These are phyloP conservation scores for Scolopax rusticola DNA, from an alignment of 2,797 vertebrate genomes.

Conservation along the genomic window DNA sequence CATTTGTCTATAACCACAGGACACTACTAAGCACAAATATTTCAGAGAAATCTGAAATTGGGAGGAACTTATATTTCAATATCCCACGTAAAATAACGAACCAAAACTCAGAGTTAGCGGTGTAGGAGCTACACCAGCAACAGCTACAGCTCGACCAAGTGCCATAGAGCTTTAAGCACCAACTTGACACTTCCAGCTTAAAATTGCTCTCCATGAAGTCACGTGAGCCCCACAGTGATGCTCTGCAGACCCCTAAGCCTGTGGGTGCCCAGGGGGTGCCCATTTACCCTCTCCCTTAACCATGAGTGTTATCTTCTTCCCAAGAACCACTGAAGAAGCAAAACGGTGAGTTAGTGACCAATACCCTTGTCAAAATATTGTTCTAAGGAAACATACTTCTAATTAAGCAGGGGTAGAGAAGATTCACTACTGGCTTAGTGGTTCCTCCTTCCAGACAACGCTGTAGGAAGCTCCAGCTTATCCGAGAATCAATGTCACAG, in stretches of 20 bases:
- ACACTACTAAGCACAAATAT: background rate
- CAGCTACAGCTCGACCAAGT: background rate
- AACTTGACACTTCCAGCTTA: background rate
- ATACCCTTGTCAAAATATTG: background rate
- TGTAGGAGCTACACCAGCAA: background rate
- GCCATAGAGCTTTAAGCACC: background rate
- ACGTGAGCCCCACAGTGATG: background rate
- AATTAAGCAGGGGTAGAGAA: background rate
- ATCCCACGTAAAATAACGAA: background rate
- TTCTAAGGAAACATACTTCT: background rate
- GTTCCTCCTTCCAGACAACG: background rate
- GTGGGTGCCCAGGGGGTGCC: background rate
- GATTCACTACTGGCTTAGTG: background rate
- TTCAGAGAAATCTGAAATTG: background rate
- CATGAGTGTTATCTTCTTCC: fast-evolving
- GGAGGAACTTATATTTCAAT: background rate
- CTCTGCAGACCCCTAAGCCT: background rate
- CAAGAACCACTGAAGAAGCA: background rate
- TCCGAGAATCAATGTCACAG: background rate
- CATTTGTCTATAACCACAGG: background rate
- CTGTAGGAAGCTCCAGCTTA: background rate
- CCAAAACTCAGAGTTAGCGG: background rate
- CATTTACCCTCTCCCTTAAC: background rate
- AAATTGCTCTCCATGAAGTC: background rate
- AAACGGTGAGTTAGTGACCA: background rate